A percentile compares a stretch with the other conserved stretches of the same genome.
Evolutionary conservation across 2,113 vertebrate genomes (phyloP).

Genomic region (Mirza zaza): DNA sequence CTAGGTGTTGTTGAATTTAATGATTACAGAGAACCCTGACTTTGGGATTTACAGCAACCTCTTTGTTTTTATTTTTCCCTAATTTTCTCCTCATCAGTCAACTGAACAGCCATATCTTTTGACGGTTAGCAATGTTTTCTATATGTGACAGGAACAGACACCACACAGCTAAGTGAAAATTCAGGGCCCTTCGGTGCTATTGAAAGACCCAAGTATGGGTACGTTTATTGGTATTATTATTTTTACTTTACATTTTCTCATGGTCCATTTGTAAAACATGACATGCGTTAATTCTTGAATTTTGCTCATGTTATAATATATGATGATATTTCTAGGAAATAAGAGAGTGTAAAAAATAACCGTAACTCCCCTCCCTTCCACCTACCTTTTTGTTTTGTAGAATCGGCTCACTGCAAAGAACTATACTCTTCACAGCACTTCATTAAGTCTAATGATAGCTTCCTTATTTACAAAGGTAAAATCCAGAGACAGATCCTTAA

Average conservation of each 20-base stretch:
- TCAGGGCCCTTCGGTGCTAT: not conserved
- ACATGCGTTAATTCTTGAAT: not conserved
- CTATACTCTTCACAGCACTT: not conserved
- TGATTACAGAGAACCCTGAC: not conserved
- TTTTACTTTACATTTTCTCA: not conserved
- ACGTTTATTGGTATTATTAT: not conserved
- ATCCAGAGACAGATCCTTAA: not conserved
- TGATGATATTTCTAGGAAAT: not conserved
- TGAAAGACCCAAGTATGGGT: not conserved
- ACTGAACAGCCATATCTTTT: too few relatives aligned
- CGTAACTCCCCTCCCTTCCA: not conserved
- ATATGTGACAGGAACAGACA: not conserved
- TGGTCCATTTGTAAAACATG: not conserved
- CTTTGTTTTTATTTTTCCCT: not conserved
- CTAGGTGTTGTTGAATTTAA: not conserved
- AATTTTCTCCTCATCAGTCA: too few relatives aligned
- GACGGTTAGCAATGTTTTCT: not conserved
- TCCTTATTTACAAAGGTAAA: not conserved
- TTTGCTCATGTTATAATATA: not conserved
- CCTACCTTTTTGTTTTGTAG: not conserved
- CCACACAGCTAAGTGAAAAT: not conserved
- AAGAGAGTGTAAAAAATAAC: not conserved
- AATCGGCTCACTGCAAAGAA: not conserved
- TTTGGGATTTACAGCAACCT: not conserved
- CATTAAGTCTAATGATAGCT: not conserved